Evolutionary conservation across 2,888 invertebrate species (phyloP).

Genomic region (Resseliella maxima): DNA sequence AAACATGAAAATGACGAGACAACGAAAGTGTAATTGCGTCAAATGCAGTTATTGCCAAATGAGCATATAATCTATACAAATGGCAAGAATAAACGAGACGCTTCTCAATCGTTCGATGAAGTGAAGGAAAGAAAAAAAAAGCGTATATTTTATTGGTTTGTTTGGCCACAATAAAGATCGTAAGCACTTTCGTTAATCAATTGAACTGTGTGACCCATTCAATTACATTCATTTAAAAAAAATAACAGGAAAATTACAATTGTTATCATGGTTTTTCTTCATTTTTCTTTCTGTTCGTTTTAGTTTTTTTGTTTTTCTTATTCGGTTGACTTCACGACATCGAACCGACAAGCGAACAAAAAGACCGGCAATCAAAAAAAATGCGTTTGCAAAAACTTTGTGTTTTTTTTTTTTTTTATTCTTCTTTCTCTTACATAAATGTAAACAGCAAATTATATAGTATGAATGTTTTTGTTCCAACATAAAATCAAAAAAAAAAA

Average conservation of each 20-base stretch:
- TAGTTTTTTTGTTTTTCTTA: not conserved
- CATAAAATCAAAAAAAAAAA: too few species aligned
- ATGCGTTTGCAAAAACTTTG: not conserved
- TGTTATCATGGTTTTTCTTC: not conserved
- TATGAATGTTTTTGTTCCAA: too few species aligned
- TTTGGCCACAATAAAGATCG: conserved; percentile 21
- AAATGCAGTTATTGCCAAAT: not conserved
- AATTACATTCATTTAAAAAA: not conserved
- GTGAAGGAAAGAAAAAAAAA: not conserved
- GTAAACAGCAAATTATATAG: too few species aligned
- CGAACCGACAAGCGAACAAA: not conserved
- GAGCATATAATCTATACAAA: not conserved
- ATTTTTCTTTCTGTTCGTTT: not conserved
- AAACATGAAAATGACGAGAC: not conserved
- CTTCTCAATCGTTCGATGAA: conserved; percentile 15
- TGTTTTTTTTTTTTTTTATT: not conserved
- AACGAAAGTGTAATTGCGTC: not conserved
- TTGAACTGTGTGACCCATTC: conserved; percentile 53
- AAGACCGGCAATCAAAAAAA: not conserved
- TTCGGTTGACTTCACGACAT: not conserved
- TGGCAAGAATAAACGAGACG: conserved; percentile 25
- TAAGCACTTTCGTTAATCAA: conserved; percentile 50
- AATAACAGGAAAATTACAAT: conserved; percentile 12
- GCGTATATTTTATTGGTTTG: conserved; percentile 6
- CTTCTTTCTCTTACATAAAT: too few species aligned